These are phyloP conservation scores for Littorina saxatilis DNA, from an alignment of 1,140 invertebrate species.

Conservation along the genomic window DNA sequence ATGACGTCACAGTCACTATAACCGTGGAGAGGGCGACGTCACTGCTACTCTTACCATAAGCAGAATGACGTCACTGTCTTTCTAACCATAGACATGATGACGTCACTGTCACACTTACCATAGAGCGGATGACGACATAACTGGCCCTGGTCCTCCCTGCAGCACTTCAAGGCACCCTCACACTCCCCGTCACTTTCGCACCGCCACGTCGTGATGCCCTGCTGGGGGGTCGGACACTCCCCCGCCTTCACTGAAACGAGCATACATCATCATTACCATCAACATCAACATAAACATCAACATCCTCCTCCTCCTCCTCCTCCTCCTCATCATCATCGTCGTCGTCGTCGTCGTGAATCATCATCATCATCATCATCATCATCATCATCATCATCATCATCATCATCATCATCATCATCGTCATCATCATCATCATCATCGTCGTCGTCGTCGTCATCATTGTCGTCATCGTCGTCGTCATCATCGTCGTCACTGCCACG, in stretches of 20 bases:
- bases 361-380: not conserved
- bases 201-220: not conserved
- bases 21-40: too few relatives aligned
- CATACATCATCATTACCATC: not conserved
- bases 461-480: not conserved
- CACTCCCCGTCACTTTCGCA: conserved; percentile 2
- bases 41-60: too few relatives aligned
- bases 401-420: not conserved
- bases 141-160: not conserved
- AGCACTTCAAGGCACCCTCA: not conserved
- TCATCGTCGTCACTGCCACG: not conserved
- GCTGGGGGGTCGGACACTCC: not conserved
- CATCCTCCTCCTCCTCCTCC: too few relatives aligned
- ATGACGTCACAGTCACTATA: too few relatives aligned
- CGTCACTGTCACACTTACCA: not conserved
- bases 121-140: not conserved
- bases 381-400: not conserved
- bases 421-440: not conserved
- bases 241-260: not conserved
- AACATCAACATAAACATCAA: too few relatives aligned
- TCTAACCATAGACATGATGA: too few relatives aligned
- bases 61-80: too few relatives aligned
- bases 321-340: too few relatives aligned
- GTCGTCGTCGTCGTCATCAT: not conserved
- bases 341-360: too few relatives aligned